phyloP scores from a whole-genome alignment of 2,888 invertebrate species.

The Hypolimnas misippus region DNA sequence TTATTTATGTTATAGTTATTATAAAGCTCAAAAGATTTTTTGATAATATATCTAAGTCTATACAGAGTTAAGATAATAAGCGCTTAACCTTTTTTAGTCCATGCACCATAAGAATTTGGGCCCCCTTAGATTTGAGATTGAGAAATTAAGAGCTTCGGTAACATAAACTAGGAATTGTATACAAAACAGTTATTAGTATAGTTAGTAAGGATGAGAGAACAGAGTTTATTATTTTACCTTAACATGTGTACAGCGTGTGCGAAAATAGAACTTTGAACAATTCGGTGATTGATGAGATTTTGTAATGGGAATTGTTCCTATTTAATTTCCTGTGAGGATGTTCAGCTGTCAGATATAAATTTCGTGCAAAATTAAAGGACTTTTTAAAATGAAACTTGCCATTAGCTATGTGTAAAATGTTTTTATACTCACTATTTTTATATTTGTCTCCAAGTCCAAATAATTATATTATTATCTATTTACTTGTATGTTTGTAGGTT shows the following conservation, averaged over 20 bases:
- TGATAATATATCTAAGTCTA: too few species aligned
- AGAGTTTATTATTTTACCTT: conserved; percentile 4
- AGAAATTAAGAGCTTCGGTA: too few species aligned
- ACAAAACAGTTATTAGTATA: not conserved
- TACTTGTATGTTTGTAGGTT: too few species aligned
- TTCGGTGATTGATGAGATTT: conserved; percentile 69
- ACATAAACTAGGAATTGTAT: too few species aligned
- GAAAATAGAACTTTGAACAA: conserved; percentile 7
- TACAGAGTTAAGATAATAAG: too few species aligned
- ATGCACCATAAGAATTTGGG: too few species aligned
- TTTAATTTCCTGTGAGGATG: conserved; percentile 76
- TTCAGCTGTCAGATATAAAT: conserved; percentile 68
- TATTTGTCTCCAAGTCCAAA: not conserved
- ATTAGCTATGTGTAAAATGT: not conserved
- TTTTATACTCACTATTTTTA: not conserved
- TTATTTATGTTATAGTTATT: too few species aligned
- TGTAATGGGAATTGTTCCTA: conserved; percentile 71
- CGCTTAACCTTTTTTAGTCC: too few species aligned
- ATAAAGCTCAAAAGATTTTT: too few species aligned
- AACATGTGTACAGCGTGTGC: not conserved
- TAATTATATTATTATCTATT: not conserved
- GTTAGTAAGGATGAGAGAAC: conserved; percentile 3
- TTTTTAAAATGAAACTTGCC: not conserved
- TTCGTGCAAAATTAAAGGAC: conserved; percentile 37
- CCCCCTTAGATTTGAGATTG: too few species aligned